Conservation (phyloP, 2,113 vertebrate species). For the Cygnus atratus region DNA sequence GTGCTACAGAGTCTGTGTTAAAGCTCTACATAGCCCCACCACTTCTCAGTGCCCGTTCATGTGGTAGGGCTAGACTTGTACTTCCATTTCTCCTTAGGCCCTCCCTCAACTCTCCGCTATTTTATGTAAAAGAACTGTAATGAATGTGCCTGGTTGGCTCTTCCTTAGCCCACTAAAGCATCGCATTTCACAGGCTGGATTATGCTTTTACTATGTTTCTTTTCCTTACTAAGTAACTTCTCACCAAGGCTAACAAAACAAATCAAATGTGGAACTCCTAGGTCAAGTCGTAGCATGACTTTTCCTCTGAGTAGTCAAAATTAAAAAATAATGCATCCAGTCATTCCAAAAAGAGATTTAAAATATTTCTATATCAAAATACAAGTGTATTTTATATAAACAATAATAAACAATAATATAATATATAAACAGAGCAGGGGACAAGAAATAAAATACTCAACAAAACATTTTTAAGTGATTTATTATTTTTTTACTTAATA, state of each 20-base stretch:
- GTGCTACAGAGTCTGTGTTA: conserved; percentile 6
- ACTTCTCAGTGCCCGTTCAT: conserved; percentile 13
- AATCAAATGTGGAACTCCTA: neutral
- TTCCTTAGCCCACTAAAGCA: neutral
- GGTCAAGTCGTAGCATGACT: neutral
- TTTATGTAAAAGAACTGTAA: conserved; percentile 3
- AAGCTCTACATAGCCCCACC: neutral
- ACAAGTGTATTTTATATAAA: too few relatives aligned
- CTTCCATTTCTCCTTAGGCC: conserved; percentile 1
- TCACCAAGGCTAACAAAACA: conserved; percentile 20
- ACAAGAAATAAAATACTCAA: neutral
- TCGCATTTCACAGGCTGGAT: neutral
- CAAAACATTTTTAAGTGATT: neutral
- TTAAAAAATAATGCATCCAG: neutral
- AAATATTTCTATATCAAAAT: neutral
- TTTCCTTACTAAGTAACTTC: conserved; percentile 6
- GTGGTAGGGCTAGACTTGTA: neutral
- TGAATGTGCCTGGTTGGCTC: neutral
- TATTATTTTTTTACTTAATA: neutral
- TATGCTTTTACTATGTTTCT: neutral
- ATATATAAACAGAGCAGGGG: neutral
- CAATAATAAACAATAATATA: too few relatives aligned
- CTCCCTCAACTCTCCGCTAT: neutral
- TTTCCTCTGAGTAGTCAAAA: neutral
- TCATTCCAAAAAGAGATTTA: neutral